Conservation (phyloP, 1,140 invertebrate genomes). For the Caligus rogercresseyi region DNA sequence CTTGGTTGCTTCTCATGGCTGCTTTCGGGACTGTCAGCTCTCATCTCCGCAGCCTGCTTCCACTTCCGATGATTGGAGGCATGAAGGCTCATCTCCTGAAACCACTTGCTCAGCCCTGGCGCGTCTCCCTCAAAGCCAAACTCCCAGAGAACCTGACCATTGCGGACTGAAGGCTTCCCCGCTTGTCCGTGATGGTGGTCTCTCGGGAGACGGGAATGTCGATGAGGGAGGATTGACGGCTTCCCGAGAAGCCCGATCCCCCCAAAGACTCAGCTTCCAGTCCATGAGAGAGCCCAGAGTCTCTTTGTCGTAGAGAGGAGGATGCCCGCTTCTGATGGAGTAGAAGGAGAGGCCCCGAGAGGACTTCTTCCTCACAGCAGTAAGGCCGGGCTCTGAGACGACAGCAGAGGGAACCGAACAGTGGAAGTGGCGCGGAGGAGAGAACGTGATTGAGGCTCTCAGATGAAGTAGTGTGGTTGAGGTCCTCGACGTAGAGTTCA, state of each 20-base stretch:
- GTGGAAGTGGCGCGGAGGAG: constrained; percentile 38
- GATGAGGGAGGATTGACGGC: neutral
- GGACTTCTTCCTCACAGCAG: constrained; percentile 37
- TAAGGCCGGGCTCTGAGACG: constrained; percentile 46
- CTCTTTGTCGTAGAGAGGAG: constrained; percentile 2
- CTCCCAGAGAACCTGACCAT: constrained; percentile 23
- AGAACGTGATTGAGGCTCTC: constrained; percentile 28
- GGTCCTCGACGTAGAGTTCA: constrained; percentile 28
- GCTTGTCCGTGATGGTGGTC: constrained; percentile 4
- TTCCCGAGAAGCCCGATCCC: constrained; percentile 14
- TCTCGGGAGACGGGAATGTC: neutral
- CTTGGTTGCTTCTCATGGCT: constrained; percentile 8
- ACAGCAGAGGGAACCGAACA: constrained; percentile 55
- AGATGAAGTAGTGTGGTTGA: constrained; percentile 5
- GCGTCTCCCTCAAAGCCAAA: constrained; percentile 28
- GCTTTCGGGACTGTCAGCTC: constrained; percentile 30
- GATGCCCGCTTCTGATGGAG: constrained; percentile 26
- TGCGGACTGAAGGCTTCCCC: constrained; percentile 1
- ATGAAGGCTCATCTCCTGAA: constrained; percentile 31
- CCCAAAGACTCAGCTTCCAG: constrained; percentile 25
- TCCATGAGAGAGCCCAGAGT: constrained; percentile 27
- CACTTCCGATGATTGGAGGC: constrained; percentile 37
- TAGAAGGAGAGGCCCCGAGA: constrained; percentile 36
- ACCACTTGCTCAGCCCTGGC: constrained; percentile 34
- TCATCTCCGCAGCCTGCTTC: constrained; percentile 42